These are phyloP conservation scores for Semaprochilodus insignis DNA, from an alignment of 2,797 vertebrate species.

Conservation along the genomic window DNA sequence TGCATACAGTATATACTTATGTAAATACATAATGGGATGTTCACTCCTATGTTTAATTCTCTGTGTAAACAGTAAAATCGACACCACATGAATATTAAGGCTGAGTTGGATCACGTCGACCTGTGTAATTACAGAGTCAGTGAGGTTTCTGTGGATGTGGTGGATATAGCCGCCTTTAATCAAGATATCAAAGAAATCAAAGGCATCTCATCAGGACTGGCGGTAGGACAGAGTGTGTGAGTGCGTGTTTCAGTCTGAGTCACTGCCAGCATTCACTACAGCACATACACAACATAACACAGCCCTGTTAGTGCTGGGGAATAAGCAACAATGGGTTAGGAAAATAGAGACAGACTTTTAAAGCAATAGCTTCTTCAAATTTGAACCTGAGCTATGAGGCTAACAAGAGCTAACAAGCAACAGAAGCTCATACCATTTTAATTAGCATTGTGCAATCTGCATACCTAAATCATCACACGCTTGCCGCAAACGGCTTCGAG, in stretches of 20 bases:
- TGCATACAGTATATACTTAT: background rate
- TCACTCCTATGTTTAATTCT: background rate
- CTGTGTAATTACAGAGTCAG: constrained; percentile 9
- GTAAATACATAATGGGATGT: background rate
- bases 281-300: background rate
- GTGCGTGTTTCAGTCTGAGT: constrained; percentile 24
- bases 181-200: constrained; percentile 65
- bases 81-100: background rate
- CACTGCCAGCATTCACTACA: background rate
- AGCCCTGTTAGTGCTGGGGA: background rate
- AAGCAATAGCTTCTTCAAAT: background rate
- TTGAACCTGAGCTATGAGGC: background rate
- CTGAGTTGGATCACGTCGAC: background rate
- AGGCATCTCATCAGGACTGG: constrained; percentile 71
- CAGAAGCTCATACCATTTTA: background rate
- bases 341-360: background rate
- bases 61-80: background rate
- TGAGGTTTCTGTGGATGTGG: constrained; percentile 16
- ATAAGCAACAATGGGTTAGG: background rate
- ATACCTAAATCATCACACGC: background rate
- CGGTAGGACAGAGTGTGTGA: constrained; percentile 61
- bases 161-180: constrained; percentile 57
- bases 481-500: too few species aligned
- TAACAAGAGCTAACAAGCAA: background rate
- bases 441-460: background rate